Evolutionary conservation across 2,113 vertebrate species (phyloP).

Genomic region (Seriola rivoliana): DNA sequence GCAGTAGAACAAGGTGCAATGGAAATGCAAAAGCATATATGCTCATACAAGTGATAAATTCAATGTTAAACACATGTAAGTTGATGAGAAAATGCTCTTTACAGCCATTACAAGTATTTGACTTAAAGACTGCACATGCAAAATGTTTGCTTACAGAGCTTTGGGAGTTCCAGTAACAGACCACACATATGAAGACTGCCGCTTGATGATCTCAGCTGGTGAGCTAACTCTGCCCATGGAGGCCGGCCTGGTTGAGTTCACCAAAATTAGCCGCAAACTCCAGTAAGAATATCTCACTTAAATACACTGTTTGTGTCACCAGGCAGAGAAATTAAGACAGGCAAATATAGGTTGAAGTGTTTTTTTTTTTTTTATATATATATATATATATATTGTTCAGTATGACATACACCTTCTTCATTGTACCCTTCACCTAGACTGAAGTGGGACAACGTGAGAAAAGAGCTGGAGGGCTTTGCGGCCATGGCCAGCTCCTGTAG

Average conservation of each 20-base stretch:
- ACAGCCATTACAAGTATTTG: background rate
- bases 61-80: background rate
- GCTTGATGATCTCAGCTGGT: conserved; percentile 97
- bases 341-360: background rate
- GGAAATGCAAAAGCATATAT: background rate
- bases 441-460: conserved; percentile 93
- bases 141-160: conserved; percentile 79
- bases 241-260: conserved; percentile 97
- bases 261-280: conserved; percentile 96
- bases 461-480: conserved; percentile 92
- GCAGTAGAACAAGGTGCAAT: background rate
- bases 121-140: background rate
- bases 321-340: background rate
- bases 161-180: conserved; percentile 92
- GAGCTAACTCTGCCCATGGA: conserved; percentile 97
- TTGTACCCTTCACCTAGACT: conserved; percentile 81
- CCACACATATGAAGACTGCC: conserved; percentile 97
- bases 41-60: background rate
- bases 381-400: background rate
- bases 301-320: background rate
- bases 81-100: background rate
- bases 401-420: background rate
- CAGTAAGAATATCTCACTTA: conserved; percentile 84
- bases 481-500: conserved; percentile 90
- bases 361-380: background rate